Conservation (phyloP, 2,113 vertebrate genomes). For the Sitta europaea region DNA sequence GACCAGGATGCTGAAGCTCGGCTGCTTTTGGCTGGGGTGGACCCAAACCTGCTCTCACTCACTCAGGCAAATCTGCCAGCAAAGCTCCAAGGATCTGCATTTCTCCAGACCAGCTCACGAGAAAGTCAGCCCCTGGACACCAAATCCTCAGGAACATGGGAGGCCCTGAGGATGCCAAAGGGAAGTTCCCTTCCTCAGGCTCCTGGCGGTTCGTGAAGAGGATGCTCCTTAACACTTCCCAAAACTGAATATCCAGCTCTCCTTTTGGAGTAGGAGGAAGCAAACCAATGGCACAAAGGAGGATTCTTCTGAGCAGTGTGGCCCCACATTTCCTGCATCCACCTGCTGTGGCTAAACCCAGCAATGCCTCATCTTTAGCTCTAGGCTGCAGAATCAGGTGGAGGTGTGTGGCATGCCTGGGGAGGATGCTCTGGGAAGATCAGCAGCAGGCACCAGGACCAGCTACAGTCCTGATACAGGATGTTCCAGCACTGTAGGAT, state of each 20-base stretch:
- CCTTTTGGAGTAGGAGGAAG: slow-evolving; percentile 39
- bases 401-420: neutral
- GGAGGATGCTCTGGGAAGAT: neutral
- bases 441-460: neutral
- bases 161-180: neutral
- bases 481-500: neutral
- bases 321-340: slow-evolving; percentile 47
- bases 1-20: fast-evolving
- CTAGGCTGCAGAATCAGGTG: slow-evolving; percentile 48
- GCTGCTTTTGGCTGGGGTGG: neutral
- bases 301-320: slow-evolving; percentile 30
- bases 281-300: slow-evolving; percentile 50
- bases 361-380: slow-evolving; percentile 47
- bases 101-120: neutral
- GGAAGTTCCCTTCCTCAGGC: neutral
- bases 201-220: neutral
- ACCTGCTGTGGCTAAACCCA: slow-evolving; percentile 57
- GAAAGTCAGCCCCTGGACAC: neutral
- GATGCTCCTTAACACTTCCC: neutral
- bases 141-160: fast-evolving
- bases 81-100: neutral
- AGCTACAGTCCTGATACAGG: neutral
- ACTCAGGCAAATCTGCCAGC: neutral
- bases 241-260: neutral
- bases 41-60: neutral